Conservation (phyloP, 2,888 invertebrate species). For the Melinaea menophilus region DNA sequence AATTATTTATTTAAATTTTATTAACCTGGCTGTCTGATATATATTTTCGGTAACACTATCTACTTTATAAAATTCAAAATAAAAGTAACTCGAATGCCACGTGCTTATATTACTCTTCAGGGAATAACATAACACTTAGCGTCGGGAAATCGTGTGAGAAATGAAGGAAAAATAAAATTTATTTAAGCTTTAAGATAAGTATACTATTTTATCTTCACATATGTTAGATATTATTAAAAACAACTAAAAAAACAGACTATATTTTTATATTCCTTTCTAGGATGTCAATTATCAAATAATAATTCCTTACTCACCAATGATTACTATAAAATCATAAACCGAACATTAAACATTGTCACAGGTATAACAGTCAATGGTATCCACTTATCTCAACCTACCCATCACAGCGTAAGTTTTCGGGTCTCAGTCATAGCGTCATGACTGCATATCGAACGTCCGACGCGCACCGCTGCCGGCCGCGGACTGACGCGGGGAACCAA, state of each 20-base stretch:
- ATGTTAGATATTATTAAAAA: not conserved
- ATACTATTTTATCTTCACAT: not conserved
- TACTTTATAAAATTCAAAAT: not conserved
- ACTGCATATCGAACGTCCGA: constrained; percentile 53
- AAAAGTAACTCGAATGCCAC: not conserved
- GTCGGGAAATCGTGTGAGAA: not conserved
- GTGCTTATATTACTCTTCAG: not conserved
- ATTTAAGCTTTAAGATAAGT: not conserved
- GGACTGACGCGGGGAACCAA: constrained; percentile 56
- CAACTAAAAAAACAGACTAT: not conserved
- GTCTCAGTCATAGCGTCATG: constrained; percentile 55
- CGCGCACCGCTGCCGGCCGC: constrained; percentile 55
- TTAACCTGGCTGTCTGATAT: not conserved
- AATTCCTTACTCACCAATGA: constrained; percentile 63
- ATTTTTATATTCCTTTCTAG: not conserved
- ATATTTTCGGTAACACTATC: not conserved
- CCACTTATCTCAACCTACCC: constrained; percentile 55
- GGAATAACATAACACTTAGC: constrained; percentile 2
- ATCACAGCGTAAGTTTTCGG: constrained; percentile 43
- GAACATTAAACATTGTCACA: constrained; percentile 59
- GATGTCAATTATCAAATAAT: not conserved
- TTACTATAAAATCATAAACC: constrained; percentile 72
- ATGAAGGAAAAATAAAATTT: not conserved
- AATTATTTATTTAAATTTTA: not conserved
- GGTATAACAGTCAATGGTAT: constrained; percentile 15